Evolutionary conservation across 2,113 vertebrate genomes (phyloP), one percentile per base, ranked within the genome.

Genomic region (Rhinogobius similis): DNA sequence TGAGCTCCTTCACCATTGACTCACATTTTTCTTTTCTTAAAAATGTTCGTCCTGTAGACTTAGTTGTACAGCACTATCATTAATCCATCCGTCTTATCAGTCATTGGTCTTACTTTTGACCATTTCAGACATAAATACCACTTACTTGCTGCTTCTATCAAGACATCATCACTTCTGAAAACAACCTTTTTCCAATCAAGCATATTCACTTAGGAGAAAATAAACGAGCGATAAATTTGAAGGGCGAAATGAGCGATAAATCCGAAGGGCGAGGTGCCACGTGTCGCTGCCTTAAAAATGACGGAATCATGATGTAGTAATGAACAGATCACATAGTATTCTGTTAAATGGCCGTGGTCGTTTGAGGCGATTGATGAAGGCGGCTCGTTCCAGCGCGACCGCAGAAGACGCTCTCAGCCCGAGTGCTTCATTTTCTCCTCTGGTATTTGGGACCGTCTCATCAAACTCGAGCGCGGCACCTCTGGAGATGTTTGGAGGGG

Each of bases 301-400:
- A 74, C 32, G 64, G 78, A 77, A 78, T 84, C 73, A 82, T 85
- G 76, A 73, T 68, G 76, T 73, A 11, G 75, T 80, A 81, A 86
- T 86, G 80, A 83, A 78, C 82, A 83, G 88, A 85, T 84, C 75
- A 79, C 84, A 74, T 73, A 85, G 76, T 61, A 71, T 66, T 68
- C 79, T 39, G 75, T 81, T 87, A 85, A 87, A 80, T 76, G 75
- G 77, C 75, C 77, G 82, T 79, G 85, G 83, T 70, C 78, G 73
- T 89, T 88, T 88, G 75, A 78, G 83, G 82, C 81, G 84, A 87
- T 81, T 89, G 89, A 89, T 89, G 88, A 86, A 85, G 84, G 86
- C 77, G 32, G 9, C 32, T 36, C 61, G 82, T 79, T 72, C 74
- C 84, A 76, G 70, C 79, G 73, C 77, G 77, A 84, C 82, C 38